Evolutionary conservation across 2,888 invertebrate genomes (phyloP).

Genomic region (Epistrophella euchroma): DNA sequence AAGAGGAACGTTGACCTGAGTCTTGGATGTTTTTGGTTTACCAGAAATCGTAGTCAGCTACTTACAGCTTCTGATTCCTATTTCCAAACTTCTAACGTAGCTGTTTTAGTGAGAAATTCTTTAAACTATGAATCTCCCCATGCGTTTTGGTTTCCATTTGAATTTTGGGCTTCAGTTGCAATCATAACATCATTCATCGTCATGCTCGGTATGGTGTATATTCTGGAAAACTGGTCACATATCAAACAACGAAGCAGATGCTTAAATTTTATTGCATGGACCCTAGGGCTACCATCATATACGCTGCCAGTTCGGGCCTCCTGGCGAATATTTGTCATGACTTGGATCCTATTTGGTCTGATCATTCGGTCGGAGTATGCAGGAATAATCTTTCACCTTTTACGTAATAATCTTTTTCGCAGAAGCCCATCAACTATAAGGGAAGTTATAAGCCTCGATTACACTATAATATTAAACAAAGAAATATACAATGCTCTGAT

Average conservation of each 20-base stretch:
- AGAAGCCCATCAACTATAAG: conserved; percentile 70
- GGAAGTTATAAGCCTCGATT: conserved; percentile 66
- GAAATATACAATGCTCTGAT: conserved; percentile 63
- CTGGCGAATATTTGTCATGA: conserved; percentile 71
- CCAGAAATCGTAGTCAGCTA: conserved; percentile 52
- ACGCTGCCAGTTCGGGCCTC: conserved; percentile 29
- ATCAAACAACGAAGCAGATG: conserved; percentile 36
- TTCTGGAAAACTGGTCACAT: background rate
- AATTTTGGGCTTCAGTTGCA: conserved; percentile 74
- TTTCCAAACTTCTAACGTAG: conserved; percentile 76
- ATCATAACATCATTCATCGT: conserved; percentile 53
- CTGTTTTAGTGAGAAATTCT: conserved; percentile 74
- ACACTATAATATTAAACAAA: conserved; percentile 73
- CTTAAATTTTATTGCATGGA: conserved; percentile 26
- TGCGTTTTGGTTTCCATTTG: conserved; percentile 75
- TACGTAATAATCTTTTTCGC: conserved; percentile 77
- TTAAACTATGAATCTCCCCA: conserved; percentile 60
- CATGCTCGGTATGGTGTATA: conserved; percentile 38
- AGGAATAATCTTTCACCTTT: conserved; percentile 77
- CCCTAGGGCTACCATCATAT: conserved; percentile 74
- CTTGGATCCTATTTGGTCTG: conserved; percentile 77
- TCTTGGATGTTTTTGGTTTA: conserved; percentile 77
- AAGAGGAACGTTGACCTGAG: conserved; percentile 76
- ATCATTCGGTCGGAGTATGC: conserved; percentile 77
- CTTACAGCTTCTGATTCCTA: conserved; percentile 77